Conservation (phyloP, 2,113 vertebrate species). For the Serilophus lunatus region DNA sequence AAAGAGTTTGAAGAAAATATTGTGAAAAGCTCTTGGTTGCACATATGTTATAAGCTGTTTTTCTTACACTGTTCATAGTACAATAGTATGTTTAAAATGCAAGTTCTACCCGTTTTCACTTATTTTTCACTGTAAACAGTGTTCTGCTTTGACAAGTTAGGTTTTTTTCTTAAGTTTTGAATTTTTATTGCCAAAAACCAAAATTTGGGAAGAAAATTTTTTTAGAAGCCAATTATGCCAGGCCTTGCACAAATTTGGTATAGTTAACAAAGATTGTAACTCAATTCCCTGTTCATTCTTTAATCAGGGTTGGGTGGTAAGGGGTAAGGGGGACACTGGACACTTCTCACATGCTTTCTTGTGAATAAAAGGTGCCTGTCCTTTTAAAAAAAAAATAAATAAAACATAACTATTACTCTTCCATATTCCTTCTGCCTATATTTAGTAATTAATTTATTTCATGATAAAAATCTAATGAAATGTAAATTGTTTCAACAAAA, state of each 20-base stretch:
- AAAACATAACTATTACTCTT: constrained; percentile 78
- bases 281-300: constrained; percentile 76
- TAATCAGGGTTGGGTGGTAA: constrained; percentile 67
- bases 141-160: constrained; percentile 75
- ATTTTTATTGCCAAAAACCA: constrained; percentile 78
- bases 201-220: constrained; percentile 52
- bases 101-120: constrained; percentile 80
- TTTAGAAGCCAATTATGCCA: constrained; percentile 73
- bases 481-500: constrained; percentile 92
- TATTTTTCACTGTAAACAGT: constrained; percentile 83
- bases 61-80: constrained; percentile 87
- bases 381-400: constrained; percentile 73
- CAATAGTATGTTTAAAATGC: constrained; percentile 76
- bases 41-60: constrained; percentile 87
- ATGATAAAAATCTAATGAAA: constrained; percentile 84
- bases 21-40: constrained; percentile 90
- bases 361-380: constrained; percentile 83
- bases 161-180: constrained; percentile 71
- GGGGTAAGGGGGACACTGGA: constrained; percentile 65
- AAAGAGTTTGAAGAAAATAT: constrained; percentile 90
- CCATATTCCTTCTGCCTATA: constrained; percentile 88
- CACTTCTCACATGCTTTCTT: constrained; percentile 78
- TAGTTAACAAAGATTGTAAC: constrained; percentile 68
- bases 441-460: constrained; percentile 99
- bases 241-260: constrained; percentile 77